Base-by-base conservation (phyloP, 2,888 invertebrate genomes). In the Harmothoe impar region DNA sequence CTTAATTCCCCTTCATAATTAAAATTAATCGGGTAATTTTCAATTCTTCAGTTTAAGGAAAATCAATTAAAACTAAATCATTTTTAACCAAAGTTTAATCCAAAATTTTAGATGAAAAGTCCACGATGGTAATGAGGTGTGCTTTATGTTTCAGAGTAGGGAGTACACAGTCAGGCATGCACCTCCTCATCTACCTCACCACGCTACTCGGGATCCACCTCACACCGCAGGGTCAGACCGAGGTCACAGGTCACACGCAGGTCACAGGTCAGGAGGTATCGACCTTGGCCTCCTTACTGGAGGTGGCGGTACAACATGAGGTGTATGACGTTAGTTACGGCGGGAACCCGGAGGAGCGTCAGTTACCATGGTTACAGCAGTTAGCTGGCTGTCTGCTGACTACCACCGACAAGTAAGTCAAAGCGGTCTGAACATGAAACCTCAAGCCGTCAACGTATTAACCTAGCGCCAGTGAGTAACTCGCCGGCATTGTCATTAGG, bases 281-380 rank as follows among this genome's bases (percentile, higher is more conserved):
- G 52, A 25, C 86, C 52, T 29, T 86, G 52, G 7, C 54, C 86
- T 17, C 17, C 1, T 52, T 86, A 10, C 56, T 86, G 10, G 31
- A 86, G 0, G 25, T 86, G 86, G 33, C 86, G 1, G 52, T 52
- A 52, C 25, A 51, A 29, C 54, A 51, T 29, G 89, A 72, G 29
- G 78, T 89, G 33, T 89, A 89, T 31, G 51, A 89, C n/a, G 52
- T 81, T 15, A 78, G 56, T 17, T 43, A n/a, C 31, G 54, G 23
- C 10, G 43, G n/a, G 7, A 43, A 72, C 20, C 23, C 81, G 29
- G 52, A 56, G 52, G 86, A 56, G 17, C 25, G 33, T 25, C 81
- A 78, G 33, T n/a, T 78, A 0, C 51, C 51, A 23, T 89, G 89
- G 89, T 54, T 89, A 51, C 51, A 78, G 54, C n/a, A 51, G 0